Base-by-base conservation (phyloP, 1,140 invertebrate species). In the Cydia splendana region DNA sequence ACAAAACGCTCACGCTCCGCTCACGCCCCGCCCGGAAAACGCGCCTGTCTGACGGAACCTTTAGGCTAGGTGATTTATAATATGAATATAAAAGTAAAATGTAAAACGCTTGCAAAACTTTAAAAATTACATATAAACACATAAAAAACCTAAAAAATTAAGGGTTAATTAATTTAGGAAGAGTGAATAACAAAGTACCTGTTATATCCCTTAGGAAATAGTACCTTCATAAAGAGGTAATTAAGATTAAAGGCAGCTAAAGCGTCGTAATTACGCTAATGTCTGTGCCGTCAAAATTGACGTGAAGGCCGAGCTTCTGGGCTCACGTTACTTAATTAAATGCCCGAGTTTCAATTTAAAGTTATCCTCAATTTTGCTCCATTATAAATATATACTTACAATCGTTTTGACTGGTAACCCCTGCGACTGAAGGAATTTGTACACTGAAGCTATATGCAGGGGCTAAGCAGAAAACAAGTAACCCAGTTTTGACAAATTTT, bases 231-330 rank as follows among this genome's bases (percentile, higher is more conserved):
- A 69, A 69, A 38, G 30, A 69, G 13, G 65, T 69, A 69, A 69
- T 69, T 69, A n/a, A n/a, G n/a, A 69, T 69, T 69, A 69, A 69
- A 69, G 34, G 30, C 15, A 67, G n/a, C 65, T 38, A n/a, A 69
- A 42, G 13, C 13, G 65, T 34, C 30, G 65, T 69, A 69, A 69
- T 69, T 69, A 69, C n/a, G 24, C 15, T 69, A 30, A 69, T 69
- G 13, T n/a, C 28, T 30, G 30, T 3, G 65, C 65, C 65, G 65
- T 69, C 30, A 69, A 69, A 69, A 30, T 69, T 69, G 2, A 30
- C 65, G 65, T 15, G 57, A 28, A 65, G 65, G 65, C 24, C 51
- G n/a, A 0, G 48, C 48, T 51, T 6, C 53, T 57, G 12, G 48
- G 48, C 48, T 13, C 48, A 57, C 53, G 6, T 20, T 57, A 18